Conservation (phyloP, 2,797 vertebrate genomes). For the Cetoscarus ocellatus region DNA sequence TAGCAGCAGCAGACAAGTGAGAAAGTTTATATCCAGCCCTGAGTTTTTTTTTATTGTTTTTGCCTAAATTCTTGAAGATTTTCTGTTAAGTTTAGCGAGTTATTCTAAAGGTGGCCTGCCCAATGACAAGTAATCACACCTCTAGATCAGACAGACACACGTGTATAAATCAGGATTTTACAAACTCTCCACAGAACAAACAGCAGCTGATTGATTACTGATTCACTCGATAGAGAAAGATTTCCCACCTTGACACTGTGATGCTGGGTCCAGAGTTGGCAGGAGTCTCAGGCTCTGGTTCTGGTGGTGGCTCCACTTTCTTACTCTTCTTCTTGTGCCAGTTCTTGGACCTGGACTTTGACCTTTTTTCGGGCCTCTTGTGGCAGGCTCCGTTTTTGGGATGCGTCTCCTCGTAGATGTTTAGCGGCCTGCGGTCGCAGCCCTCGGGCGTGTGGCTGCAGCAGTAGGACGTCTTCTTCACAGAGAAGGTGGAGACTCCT, state of each 20-base stretch:
- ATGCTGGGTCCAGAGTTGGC: slow-evolving; percentile 91
- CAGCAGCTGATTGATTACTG: no score
- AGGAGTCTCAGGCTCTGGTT: slow-evolving; percentile 85
- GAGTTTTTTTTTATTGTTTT: no score
- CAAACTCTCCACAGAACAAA: no score
- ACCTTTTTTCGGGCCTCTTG: slow-evolving; percentile 86
- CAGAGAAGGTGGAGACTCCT: slow-evolving; percentile 89
- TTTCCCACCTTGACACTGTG: slow-evolving; percentile 91
- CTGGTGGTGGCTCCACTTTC: slow-evolving; percentile 81
- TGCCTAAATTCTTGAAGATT: no score
- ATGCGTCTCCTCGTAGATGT: slow-evolving; percentile 92
- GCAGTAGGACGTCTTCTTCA: slow-evolving; percentile 97
- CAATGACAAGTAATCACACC: no score
- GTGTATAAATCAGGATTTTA: no score
- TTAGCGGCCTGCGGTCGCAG: slow-evolving; percentile 91
- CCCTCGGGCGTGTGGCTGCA: slow-evolving; percentile 94
- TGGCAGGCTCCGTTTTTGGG: slow-evolving; percentile 90
- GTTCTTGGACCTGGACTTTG: slow-evolving; percentile 75
- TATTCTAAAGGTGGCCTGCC: no score
- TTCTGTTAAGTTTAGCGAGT: no score
- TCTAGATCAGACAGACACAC: no score
- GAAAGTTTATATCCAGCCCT: no score
- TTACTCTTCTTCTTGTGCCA: slow-evolving; percentile 89
- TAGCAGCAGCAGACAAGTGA: no score
- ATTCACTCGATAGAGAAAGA: no score